These are phyloP conservation scores for mouse (Mus musculus) DNA, from an alignment of 2,113 vertebrate species.

Conservation along the genomic window GRCm39 chrX:50277001-50277500, in stretches of 20 bases:
- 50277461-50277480: not conserved
- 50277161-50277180: too few relatives aligned
- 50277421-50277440: not conserved
- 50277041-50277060: too few relatives aligned
- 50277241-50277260: too few relatives aligned
- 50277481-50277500: conserved; percentile 31
- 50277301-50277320: not conserved
- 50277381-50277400: not conserved
- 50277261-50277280: too few relatives aligned
- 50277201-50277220: too few relatives aligned
- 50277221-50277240: too few relatives aligned
- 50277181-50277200: too few relatives aligned
- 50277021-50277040: too few relatives aligned
- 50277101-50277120: too few relatives aligned
- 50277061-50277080: not conserved
- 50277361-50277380: not conserved
- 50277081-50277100: not conserved
- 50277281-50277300: not conserved
- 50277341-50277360: not conserved
- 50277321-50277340: conserved; percentile 33
- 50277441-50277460: not conserved
- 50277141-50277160: too few relatives aligned
- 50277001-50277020: not conserved
- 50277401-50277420: conserved; percentile 4
- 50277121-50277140: too few relatives aligned